A percentile compares a stretch with the other conserved stretches of the same genome.
Conservation (phyloP, 2,113 vertebrate species). For the Actenoides lindsayi region DNA sequence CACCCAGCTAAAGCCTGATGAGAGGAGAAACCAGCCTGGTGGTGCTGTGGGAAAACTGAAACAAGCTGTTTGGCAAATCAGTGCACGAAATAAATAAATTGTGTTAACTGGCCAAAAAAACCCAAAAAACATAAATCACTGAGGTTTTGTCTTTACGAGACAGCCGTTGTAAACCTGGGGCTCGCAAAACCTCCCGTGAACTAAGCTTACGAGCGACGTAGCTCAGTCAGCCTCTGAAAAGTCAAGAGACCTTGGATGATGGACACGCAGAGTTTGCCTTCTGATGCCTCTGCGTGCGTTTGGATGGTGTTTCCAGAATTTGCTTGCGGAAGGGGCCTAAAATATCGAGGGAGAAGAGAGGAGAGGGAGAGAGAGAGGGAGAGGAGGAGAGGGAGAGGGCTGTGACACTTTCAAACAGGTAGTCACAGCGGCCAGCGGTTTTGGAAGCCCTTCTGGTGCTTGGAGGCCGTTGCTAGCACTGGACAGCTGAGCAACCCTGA, state of each 20-base stretch:
- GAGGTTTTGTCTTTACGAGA: not conserved
- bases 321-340: not conserved
- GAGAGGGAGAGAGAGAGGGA: no score
- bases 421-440: not conserved
- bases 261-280: accelerated
- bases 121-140: not conserved
- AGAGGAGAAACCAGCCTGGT: not conserved
- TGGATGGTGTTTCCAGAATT: accelerated
- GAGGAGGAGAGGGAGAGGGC: no score
- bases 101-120: not conserved
- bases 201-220: accelerated
- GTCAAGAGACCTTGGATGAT: not conserved
- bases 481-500: not conserved
- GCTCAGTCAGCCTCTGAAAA: not conserved
- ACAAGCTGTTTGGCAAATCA: not conserved
- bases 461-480: not conserved
- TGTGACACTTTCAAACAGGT: accelerated
- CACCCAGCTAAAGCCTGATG: not conserved
- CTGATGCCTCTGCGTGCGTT: accelerated
- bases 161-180: not conserved
- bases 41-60: not conserved
- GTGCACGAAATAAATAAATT: not conserved
- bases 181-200: not conserved
- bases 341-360: not conserved
- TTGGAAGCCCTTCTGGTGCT: accelerated